Evolutionary conservation across 2,113 vertebrate species (phyloP), one percentile per base, ranked within the genome.

Genomic region (Lucifuga dentata): DNA sequence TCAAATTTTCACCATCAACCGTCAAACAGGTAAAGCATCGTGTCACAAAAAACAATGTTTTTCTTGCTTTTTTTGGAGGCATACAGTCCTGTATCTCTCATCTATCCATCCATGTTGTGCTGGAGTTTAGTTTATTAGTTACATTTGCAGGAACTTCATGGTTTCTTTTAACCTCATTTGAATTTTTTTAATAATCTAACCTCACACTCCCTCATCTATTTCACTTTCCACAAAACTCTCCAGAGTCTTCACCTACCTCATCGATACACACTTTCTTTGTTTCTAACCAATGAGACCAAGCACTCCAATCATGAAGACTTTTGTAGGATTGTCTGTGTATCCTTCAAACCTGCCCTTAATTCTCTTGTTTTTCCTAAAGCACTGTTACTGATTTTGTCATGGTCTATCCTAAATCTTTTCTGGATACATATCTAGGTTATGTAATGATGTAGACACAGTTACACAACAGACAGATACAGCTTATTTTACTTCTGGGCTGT

Each of bases 1-100:
- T 58, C 81, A 69, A 7, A 36, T 91, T 50, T 96, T 96, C 84
- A 91, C 87, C 57, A 91, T 98, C 61, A 89, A 92, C 44, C 84
- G 88, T 41, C 57, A 87, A 50, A 94, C 94, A 83, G 97, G 97
- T 98, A 92, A 81, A 33, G n/a, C 8, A 23, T 50, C 5, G 41
- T 35, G 12, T 24, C 16, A 6, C 45, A 16, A 44, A 2, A 8
- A 16, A 11, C 43, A 32, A 13, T 21, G 0, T 19, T 53, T 12
- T 11, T 35, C 50, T 64, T 57, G 15, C 45, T 63, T 6, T 38
- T 29, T n/a, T 11, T 35, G 10, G 10, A 35, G 16, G 8, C 44
- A 29, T 29, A 29, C 3, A 29, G 26, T 29, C 26, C 26, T 29
- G 26, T 29, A 29, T 29, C 26, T 29, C 7, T 48, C 12, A 26